Evolutionary conservation across 2,797 vertebrate species (phyloP).

Genomic region (Hybognathus amarus): DNA sequence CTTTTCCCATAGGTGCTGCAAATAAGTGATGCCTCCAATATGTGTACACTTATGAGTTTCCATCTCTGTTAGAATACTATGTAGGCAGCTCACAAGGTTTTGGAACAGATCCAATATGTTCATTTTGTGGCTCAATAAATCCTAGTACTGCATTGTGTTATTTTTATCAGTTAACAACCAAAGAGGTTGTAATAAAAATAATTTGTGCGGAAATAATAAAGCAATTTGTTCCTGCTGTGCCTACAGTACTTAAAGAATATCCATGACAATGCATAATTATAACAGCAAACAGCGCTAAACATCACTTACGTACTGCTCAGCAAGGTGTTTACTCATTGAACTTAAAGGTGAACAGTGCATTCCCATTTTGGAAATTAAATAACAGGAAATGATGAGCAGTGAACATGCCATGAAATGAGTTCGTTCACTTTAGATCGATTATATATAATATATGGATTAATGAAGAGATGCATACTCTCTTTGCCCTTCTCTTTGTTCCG

Average conservation of each 20-base stretch:
- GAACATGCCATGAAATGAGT: not conserved
- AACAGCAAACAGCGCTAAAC: constrained; percentile 24
- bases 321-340: constrained; percentile 10
- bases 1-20: not conserved
- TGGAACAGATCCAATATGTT: constrained; percentile 7
- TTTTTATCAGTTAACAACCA: constrained; percentile 7
- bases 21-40: not conserved
- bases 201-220: not conserved
- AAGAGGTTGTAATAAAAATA: not conserved
- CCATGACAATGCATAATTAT: constrained; percentile 23
- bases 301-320: not conserved
- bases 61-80: not conserved
- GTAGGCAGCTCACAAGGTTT: not conserved
- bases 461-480: constrained; percentile 75
- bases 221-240: constrained; percentile 4
- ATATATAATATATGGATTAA: not conserved
- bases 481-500: constrained; percentile 85
- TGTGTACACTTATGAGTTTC: not conserved
- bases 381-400: not conserved
- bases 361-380: not conserved
- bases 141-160: not conserved
- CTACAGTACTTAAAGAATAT: constrained; percentile 15
- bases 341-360: not conserved
- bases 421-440: not conserved
- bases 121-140: constrained; percentile 19